phyloP scores from a whole-genome alignment of 2,888 invertebrate species.

The Apamea crenata region DNA sequence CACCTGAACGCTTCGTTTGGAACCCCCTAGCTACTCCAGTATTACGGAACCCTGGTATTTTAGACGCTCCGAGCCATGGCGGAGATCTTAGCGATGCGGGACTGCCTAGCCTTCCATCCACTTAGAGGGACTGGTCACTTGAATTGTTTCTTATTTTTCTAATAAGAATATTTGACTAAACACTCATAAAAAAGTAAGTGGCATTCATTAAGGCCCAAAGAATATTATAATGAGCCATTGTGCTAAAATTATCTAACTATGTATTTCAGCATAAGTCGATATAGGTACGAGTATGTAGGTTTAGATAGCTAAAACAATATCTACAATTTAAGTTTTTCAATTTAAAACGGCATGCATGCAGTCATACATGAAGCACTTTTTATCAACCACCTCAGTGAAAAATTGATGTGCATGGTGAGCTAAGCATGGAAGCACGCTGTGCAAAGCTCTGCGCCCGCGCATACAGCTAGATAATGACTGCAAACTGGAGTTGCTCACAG shows the following conservation, averaged over 20 bases:
- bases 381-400: slow-evolving; percentile 17
- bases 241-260: neutral
- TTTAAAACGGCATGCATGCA: neutral
- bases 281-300: neutral
- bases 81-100: slow-evolving; percentile 50
- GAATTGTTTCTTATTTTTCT: neutral
- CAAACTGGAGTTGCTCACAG: slow-evolving; percentile 33
- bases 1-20: slow-evolving; percentile 48
- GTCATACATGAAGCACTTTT: neutral
- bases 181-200: neutral
- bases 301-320: neutral
- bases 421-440: slow-evolving; percentile 31
- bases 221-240: neutral
- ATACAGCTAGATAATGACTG: slow-evolving; percentile 55
- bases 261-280: neutral
- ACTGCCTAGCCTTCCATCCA: slow-evolving; percentile 52
- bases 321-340: neutral
- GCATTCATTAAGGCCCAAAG: neutral
- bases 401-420: slow-evolving; percentile 17
- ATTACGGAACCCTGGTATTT: slow-evolving; percentile 49
- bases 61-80: slow-evolving; percentile 53
- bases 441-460: slow-evolving; percentile 53
- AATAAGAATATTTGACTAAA: neutral
- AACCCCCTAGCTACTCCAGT: slow-evolving; percentile 45
- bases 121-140: neutral